These are phyloP conservation scores for Matsumyia berberina DNA, from an alignment of 2,888 invertebrate species.

Conservation along the genomic window DNA sequence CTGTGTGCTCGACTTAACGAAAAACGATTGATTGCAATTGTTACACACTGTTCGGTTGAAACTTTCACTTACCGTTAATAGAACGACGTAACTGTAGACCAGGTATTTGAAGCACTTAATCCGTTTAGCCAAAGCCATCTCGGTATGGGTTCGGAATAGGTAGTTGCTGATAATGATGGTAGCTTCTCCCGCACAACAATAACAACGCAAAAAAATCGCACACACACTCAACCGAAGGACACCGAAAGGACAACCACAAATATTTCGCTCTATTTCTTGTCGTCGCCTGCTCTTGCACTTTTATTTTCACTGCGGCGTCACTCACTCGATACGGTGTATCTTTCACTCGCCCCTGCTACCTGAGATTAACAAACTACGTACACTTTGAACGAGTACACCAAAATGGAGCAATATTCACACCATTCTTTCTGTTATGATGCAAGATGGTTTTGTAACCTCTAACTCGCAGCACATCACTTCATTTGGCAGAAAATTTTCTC, in stretches of 20 bases:
- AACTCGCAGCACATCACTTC: slow-evolving; percentile 62
- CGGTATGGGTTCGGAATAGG: slow-evolving; percentile 30
- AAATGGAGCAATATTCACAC: slow-evolving; percentile 53
- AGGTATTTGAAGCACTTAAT: slow-evolving; percentile 84
- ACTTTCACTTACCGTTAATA: slow-evolving; percentile 83
- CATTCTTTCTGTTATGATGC: slow-evolving; percentile 68
- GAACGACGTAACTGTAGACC: slow-evolving; percentile 84
- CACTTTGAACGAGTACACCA: slow-evolving; percentile 39
- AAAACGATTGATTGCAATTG: slow-evolving; percentile 21
- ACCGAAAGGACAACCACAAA: slow-evolving; percentile 59
- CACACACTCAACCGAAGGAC: slow-evolving; percentile 64
- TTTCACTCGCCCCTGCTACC: slow-evolving; percentile 18
- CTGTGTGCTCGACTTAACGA: not conserved
- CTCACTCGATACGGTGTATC: slow-evolving; percentile 16
- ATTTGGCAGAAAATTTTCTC: slow-evolving; percentile 11
- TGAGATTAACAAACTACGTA: slow-evolving; percentile 42
- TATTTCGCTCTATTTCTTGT: slow-evolving; percentile 48
- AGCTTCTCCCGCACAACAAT: slow-evolving; percentile 25
- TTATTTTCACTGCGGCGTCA: slow-evolving; percentile 66
- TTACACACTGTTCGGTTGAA: slow-evolving; percentile 8
- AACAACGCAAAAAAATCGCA: slow-evolving; percentile 3
- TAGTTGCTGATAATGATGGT: slow-evolving; percentile 11
- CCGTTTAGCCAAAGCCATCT: slow-evolving; percentile 83
- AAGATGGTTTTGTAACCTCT: slow-evolving; percentile 65
- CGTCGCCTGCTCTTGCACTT: slow-evolving; percentile 52